Conservation (phyloP, 2,113 vertebrate genomes). For the Orcinus orca region DNA sequence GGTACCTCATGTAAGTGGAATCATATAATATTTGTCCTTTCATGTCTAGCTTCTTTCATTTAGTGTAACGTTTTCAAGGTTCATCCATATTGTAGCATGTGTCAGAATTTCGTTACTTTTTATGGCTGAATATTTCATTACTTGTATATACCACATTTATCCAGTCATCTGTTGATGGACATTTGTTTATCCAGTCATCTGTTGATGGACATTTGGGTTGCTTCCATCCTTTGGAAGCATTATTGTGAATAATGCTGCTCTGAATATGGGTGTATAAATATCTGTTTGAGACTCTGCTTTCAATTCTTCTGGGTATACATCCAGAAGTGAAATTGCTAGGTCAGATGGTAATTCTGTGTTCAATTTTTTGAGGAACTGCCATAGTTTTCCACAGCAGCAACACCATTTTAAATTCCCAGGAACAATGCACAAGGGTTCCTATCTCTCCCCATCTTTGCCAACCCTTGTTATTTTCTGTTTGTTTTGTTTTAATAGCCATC, state of each 20-base stretch:
- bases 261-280: neutral
- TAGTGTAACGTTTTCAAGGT: neutral
- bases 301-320: neutral
- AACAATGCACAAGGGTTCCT: neutral
- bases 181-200: neutral
- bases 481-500: neutral
- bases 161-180: neutral
- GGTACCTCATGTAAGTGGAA: neutral
- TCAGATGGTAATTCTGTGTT: neutral
- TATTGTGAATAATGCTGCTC: neutral
- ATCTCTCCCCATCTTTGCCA: neutral
- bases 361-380: neutral
- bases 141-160: neutral
- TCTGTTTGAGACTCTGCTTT: constrained; percentile 4
- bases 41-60: neutral
- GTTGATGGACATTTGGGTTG: neutral
- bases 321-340: neutral
- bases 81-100: neutral
- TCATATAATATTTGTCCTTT: neutral
- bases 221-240: neutral
- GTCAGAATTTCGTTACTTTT: neutral
- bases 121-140: neutral
- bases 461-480: neutral
- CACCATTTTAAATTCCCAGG: neutral
- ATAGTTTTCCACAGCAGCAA: neutral